phyloP scores from a whole-genome alignment of 2,797 vertebrate species.

The Ambastaia sidthimunki region DNA sequence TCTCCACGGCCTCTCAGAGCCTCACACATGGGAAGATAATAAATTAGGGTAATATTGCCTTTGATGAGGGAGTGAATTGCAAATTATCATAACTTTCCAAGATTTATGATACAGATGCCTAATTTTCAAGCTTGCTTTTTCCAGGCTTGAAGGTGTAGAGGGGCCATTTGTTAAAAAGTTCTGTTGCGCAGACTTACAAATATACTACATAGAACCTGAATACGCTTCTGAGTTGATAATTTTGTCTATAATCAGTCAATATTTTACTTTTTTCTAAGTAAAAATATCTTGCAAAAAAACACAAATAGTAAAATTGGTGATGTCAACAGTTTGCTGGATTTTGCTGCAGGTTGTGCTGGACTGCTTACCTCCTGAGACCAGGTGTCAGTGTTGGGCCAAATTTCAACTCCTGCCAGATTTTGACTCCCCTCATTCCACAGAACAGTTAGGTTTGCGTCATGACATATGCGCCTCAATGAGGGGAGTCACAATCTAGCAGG shows the following conservation, averaged over 20 bases:
- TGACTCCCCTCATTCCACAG: too few relatives aligned
- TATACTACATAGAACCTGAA: constrained; percentile 62
- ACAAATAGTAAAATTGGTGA: too few relatives aligned
- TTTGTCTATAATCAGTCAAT: background rate
- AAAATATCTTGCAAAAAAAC: too few relatives aligned
- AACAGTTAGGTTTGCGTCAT: too few relatives aligned
- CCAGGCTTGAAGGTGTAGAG: constrained; percentile 59
- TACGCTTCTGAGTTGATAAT: constrained; percentile 45
- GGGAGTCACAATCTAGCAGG: too few relatives aligned
- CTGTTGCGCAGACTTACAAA: constrained; percentile 74
- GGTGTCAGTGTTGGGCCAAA: too few relatives aligned
- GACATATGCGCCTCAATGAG: too few relatives aligned
- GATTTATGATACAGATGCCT: constrained; percentile 86
- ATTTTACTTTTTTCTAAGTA: background rate
- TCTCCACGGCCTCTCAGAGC: constrained; percentile 80
- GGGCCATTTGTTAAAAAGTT: constrained; percentile 84
- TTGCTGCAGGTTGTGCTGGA: background rate
- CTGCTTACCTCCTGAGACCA: background rate
- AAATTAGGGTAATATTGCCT: constrained; percentile 88
- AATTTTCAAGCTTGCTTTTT: constrained; percentile 78
- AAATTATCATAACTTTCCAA: constrained; percentile 87
- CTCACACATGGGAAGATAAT: constrained; percentile 81
- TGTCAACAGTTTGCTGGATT: too few relatives aligned
- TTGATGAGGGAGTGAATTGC: constrained; percentile 88
- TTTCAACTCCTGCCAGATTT: too few relatives aligned